Base-by-base conservation (phyloP, 2,888 invertebrate species). In the Willowsia nigromaculata region DNA sequence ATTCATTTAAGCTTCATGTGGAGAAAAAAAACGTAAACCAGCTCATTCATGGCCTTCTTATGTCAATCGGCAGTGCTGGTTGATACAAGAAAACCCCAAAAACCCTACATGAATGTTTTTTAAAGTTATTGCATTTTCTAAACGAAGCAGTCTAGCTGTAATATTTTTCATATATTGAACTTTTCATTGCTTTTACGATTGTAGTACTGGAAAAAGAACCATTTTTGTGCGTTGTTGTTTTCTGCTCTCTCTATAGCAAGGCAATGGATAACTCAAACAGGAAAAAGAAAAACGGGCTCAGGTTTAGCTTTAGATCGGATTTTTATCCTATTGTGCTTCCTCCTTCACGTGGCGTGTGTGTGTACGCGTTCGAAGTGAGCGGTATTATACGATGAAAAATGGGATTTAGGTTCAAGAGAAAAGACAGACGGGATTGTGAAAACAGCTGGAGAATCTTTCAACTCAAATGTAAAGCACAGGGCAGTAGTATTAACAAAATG, bases 391-490 rank as follows among this genome's bases (percentile, higher is more conserved):
- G 74, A 88, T 82, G 88, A 88, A 88, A 88, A 88, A 88, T 88
- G 82, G 88, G 83, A 88, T 83, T 47, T 82, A 76, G 59, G 76
- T 74, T 82, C 71, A 74, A 47, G 68, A 78, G 84, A 78, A 50
- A 76, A 84, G 88, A 88, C 83, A 88, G 78, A 59, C 56, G 82
- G 88, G 88, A 88, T 88, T 78, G 83, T 27, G 74, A 83, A 88
- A 88, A 84, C 88, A 88, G 88, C 88, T 88, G 84, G 88, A 88
- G 88, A 74, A 76, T 82, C 76, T 80, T 88, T 82, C 82, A 76
- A 65, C 81, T 71, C 15, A 25, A 30, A 53, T 22, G 43, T 59
- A 76, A 3, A 76, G 27, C 40, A 82, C 25, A 40, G 40, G 33
- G 30, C 1, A 33, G 33, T 65, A n/a, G 33, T 33, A 33, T 0